phyloP scores from a whole-genome alignment of 2,113 vertebrate species.

The Chionis minor region DNA sequence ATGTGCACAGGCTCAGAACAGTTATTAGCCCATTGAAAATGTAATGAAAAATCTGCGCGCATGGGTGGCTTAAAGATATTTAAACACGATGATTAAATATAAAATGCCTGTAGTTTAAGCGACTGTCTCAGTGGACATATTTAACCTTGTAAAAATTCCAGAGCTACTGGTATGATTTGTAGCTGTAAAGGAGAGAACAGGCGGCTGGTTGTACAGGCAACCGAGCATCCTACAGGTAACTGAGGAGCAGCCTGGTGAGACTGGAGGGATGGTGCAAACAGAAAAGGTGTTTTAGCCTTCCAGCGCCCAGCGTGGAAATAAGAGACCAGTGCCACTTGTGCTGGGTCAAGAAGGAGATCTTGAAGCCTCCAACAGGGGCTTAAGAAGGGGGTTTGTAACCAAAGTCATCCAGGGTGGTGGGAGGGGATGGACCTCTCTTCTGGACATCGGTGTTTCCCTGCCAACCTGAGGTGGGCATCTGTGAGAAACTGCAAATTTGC shows the following conservation, averaged over 20 bases:
- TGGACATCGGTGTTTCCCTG: accelerated
- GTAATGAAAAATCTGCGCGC: neutral
- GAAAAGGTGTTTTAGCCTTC: neutral
- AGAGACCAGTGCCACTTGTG: neutral
- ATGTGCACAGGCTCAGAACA: neutral
- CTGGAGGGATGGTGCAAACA: neutral
- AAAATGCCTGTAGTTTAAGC: neutral
- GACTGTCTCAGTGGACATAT: neutral
- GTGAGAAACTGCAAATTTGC: neutral
- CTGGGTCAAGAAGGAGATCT: neutral
- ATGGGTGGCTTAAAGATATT: neutral
- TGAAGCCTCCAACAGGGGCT: neutral
- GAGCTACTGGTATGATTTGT: neutral
- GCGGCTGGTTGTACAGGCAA: neutral
- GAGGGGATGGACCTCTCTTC: neutral
- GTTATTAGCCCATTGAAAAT: neutral
- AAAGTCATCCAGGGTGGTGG: accelerated
- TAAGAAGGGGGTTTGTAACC: neutral
- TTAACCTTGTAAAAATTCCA: neutral
- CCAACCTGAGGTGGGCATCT: neutral
- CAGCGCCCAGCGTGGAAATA: neutral
- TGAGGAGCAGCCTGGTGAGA: neutral
- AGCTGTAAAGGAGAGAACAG: neutral
- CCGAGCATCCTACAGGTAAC: neutral
- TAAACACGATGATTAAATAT: constrained; percentile 7